A percentile compares a stretch with the other conserved stretches of the same genome.
These are phyloP conservation scores for Entomyzon cyanotis DNA, from an alignment of 2,113 vertebrate species.

Conservation along the genomic window DNA sequence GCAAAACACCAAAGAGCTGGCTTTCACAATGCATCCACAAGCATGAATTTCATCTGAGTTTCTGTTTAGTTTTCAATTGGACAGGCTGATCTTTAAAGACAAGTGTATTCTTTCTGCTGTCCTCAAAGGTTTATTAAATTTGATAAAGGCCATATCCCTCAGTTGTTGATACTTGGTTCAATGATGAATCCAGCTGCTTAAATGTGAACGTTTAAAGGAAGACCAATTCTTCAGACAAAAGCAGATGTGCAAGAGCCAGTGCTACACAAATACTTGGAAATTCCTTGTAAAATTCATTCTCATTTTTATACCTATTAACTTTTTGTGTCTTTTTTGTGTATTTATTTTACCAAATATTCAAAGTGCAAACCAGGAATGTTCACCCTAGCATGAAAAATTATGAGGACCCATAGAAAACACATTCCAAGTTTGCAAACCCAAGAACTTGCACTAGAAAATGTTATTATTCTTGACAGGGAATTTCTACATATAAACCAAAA, in stretches of 20 bases:
- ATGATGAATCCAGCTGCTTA: conserved; percentile 24
- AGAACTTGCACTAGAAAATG: background rate
- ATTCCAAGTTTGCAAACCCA: conserved; percentile 24
- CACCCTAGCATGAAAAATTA: background rate
- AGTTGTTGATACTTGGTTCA: conserved; percentile 24
- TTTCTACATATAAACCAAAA: conserved; percentile 45
- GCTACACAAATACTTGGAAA: background rate
- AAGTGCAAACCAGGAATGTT: background rate
- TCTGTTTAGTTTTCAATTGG: conserved; percentile 28
- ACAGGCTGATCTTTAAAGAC: conserved; percentile 23
- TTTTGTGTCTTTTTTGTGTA: background rate
- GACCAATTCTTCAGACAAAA: background rate
- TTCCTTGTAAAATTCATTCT: background rate
- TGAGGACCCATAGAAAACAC: background rate
- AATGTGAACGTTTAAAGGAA: conserved; percentile 1
- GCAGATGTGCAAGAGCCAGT: background rate
- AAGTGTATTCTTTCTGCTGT: conserved; percentile 31
- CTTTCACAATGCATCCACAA: background rate
- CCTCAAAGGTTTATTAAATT: conserved; percentile 53
- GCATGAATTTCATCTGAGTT: background rate
- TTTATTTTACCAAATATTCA: conserved; percentile 24
- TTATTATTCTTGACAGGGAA: conserved; percentile 25
- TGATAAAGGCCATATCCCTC: conserved; percentile 40
- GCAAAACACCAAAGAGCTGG: conserved; percentile 7
- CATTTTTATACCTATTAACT: conserved; percentile 4